Evolutionary conservation across 2,797 vertebrate species (phyloP), one percentile per base, ranked within the genome.

Genomic region (Pangasius krempfi): DNA sequence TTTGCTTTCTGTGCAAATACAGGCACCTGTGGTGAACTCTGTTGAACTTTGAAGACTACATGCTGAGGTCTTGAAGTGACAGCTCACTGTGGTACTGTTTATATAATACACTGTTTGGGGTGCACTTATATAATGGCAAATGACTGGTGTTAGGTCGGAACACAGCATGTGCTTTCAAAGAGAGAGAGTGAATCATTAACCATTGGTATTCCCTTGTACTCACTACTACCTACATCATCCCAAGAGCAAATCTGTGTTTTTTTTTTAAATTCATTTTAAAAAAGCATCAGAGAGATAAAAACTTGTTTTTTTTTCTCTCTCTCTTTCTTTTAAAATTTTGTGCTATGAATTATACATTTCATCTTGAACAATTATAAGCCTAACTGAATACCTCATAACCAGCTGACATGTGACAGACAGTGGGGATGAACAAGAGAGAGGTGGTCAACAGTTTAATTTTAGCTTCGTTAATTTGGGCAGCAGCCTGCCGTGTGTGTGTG

Each of bases 401-500:
- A 70, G 18, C 66, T 70, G 30, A 70, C 70, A 22, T 37, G 20
- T 44, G 70, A 73, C 37, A 44, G 70, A 44, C 6, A 72, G 16
- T 70, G 30, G 16, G 40, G 33, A 72, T 40, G n/a, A 68, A 68
- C n/a, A 68, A 37, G 37, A 37, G 30, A 72, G 6, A 9, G 7
- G 18, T 18, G 6, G 6, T 18, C 33, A 70, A 70, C 30, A 33
- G n/a, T 75, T 27, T 75, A 22, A 73, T 73, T 37, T 37, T n/a
- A 25, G 47, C 47, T 47, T 47, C 8, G 47, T 27, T 75, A 22
- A 73, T 73, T 54, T 37, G 47, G 40, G 5, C 33, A 44, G 9
- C 20, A 85, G 84, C 30, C 56, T 62, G 30, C 52, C 56, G 22
- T 85, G 14, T 75, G 84, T 27, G 66, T 73, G 47, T 70, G 25